Evolutionary conservation across 2,888 invertebrate species (phyloP).

Genomic region (Himalopsyche anomala): DNA sequence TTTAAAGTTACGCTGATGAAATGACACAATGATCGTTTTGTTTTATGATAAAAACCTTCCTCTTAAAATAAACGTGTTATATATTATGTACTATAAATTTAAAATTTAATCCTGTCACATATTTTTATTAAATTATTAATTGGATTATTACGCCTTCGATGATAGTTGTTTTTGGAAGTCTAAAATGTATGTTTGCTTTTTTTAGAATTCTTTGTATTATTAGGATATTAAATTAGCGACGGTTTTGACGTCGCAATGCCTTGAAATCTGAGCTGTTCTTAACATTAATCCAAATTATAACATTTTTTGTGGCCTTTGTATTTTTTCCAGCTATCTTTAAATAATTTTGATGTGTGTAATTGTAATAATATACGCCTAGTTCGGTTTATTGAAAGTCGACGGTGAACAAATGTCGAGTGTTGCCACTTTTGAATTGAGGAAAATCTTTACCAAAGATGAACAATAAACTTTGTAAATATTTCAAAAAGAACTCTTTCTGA

Average conservation of each 20-base stretch:
- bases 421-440: slow-evolving; percentile 4
- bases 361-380: not conserved
- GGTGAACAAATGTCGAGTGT: slow-evolving; percentile 4
- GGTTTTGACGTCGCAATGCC: slow-evolving; percentile 56
- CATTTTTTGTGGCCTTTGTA: slow-evolving; percentile 57
- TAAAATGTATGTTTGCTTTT: slow-evolving; percentile 39
- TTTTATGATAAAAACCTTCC: too few relatives aligned
- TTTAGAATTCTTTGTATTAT: slow-evolving; percentile 48
- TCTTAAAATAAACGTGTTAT: too few relatives aligned
- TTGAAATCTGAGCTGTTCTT: slow-evolving; percentile 61
- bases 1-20: too few relatives aligned
- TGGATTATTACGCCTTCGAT: not conserved
- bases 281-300: slow-evolving; percentile 55
- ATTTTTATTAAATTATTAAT: not conserved
- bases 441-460: slow-evolving; percentile 12
- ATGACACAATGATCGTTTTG: too few relatives aligned
- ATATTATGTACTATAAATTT: not conserved
- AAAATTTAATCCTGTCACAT: not conserved
- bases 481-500: not conserved
- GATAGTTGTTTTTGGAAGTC: slow-evolving; percentile 31
- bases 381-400: not conserved
- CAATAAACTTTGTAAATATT: slow-evolving; percentile 35
- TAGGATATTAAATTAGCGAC: slow-evolving; percentile 54
- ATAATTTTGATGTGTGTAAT: slow-evolving; percentile 18
- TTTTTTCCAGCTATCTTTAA: slow-evolving; percentile 51